Percentiles rank a stretch among this genome's conserved stretches.
phyloP scores from a whole-genome alignment of 2,797 vertebrate species.

The Valencia hispanica region DNA sequence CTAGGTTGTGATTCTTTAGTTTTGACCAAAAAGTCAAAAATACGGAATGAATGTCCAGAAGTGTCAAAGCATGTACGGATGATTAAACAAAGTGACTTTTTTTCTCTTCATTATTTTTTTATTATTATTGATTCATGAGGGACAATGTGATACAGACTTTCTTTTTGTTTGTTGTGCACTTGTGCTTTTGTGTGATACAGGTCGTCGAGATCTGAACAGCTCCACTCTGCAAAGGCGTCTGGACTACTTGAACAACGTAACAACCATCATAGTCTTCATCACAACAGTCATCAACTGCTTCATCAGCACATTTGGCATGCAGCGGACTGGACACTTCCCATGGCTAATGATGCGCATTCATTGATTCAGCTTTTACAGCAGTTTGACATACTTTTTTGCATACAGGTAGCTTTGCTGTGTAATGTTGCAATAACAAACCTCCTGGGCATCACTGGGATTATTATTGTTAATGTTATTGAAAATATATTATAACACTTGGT shows the following conservation, averaged over 20 bases:
- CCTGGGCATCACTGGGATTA: neutral
- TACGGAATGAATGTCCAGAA: neutral
- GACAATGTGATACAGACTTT: neutral
- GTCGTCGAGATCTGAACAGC: constrained; percentile 72
- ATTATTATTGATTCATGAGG: neutral
- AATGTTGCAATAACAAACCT: neutral
- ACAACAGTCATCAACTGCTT: constrained; percentile 70
- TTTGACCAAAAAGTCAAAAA: constrained; percentile 1
- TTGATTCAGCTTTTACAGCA: constrained; percentile 33
- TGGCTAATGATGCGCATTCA: constrained; percentile 77
- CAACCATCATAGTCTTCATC: constrained; percentile 68
- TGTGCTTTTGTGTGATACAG: constrained; percentile 52
- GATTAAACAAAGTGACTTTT: neutral
- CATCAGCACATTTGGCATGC: constrained; percentile 75
- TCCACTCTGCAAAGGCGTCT: constrained; percentile 68
- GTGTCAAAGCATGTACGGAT: neutral
- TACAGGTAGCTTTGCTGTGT: neutral
- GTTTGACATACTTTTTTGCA: neutral
- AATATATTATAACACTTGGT: neutral
- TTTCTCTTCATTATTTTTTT: neutral
- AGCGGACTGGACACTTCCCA: constrained; percentile 70
- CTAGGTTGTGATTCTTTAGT: constrained; percentile 8
- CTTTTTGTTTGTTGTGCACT: constrained; percentile 35
- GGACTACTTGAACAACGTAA: constrained; percentile 76
- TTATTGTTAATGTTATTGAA: neutral